Base-by-base conservation (phyloP, 1,140 invertebrate species). In the Drosophila murphyi region DNA sequence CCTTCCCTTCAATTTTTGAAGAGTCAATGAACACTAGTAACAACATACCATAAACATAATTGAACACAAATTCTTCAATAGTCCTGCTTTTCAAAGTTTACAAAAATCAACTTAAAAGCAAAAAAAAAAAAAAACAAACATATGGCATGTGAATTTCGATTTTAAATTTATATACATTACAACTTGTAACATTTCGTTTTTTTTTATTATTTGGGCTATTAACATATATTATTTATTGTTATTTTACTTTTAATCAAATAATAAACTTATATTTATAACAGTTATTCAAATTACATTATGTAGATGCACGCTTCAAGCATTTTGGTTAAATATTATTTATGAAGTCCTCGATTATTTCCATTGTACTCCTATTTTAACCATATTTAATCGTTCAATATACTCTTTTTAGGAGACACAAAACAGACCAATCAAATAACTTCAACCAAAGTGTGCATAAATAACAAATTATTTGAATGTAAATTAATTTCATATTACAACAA, bases 131-230 rank as follows among this genome's bases (percentile, higher is more conserved):
- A 68, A 82, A 47, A 59, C 55, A 72, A 71, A 79, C 69, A 87
- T 88, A 88, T 89, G 83, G 83, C 83, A 88, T 88, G 83, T 79
- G 85, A 88, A 88, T 88, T 88, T 88, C 77, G 85, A 80, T 88
- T 88, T 88, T 70, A 83, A 62, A 61, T 52, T 37, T 70, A 73
- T 70, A 64, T 80, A 64, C 77, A 85, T 85, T 80, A 51, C 79
- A 57, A 78, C 69, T 56, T 60, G 37, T 52, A 45, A 52, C 68
- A 2, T 79, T 87, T 65, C 50, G 62, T 54, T 81, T 72, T 82
- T 72, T 82, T 82, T 54, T 52, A 62, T 77, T 80, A 20, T 20
- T 20, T 20, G 20, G 20, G 1, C 20, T 20, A 20, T 20, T 20
- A 20, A 20, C 59, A 47, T 55, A 34, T 64, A 56, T 55, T 62